Evolutionary conservation across 1,140 invertebrate genomes (phyloP), one percentile per base, ranked within the genome.

Genomic region (Lepidurus couesii): DNA sequence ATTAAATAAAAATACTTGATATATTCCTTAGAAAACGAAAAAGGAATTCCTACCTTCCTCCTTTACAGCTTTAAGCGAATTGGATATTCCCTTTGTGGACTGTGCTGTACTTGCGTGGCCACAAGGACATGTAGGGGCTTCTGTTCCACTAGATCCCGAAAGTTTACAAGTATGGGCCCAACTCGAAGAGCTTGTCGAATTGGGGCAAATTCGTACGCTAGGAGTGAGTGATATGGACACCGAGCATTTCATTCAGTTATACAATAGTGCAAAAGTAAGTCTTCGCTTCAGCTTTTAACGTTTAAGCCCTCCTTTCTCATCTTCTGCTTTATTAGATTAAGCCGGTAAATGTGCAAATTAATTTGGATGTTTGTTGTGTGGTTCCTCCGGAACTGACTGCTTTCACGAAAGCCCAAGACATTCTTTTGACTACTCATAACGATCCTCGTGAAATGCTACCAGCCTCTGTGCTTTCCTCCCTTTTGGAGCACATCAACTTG

Each of bases 341-440:
- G 82, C 97, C 97, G 21, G 90, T 89, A 80, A 95, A 97, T 78
- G 92, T 97, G 80, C 97, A 99, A 87, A 96, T 99, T 80, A 98
- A 97, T 87, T 88, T 98, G 75, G 92, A 95, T 1, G 93, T 92
- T 4, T 99, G 97, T 85, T 99, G 97, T 88, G 93, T 97, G 5
- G 96, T 99, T 79, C 96, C 97, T 13, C 91, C 93, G 26, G 91
- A 92, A 11, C 88, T 99, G 78, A 92, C 95, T 84, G 88, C 90
- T 77, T 99, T 96, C 87, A 95, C 96, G 77, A 93, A 93, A 83
- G 90, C 93, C 81, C 91, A 97, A 83, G 92, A 95, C 82, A 92
- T 99, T 75, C 95, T 98, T 83, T 86, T 99, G 26, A 87, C 98
- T 7, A 98, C 97, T 0, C 97, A 99, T 84, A 96, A 92, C 84